phyloP scores from a whole-genome alignment of 2,797 vertebrate genomes.

The Morus bassanus region DNA sequence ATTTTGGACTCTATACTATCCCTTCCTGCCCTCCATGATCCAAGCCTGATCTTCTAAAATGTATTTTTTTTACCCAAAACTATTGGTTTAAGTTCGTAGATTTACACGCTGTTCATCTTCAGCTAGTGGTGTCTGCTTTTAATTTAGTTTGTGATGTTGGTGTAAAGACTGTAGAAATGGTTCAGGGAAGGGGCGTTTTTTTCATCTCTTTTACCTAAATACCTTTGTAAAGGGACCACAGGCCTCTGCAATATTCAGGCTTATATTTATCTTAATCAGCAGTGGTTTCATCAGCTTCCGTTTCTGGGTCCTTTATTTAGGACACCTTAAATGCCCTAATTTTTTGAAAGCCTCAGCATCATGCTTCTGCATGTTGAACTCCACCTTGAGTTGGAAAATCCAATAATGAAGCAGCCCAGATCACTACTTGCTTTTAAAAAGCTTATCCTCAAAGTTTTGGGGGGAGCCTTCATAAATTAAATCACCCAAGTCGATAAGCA shows the following conservation, averaged over 20 bases:
- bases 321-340: not conserved
- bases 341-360: not conserved
- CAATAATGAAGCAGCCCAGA: not conserved
- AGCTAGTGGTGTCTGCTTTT: not conserved
- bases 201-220: not conserved
- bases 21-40: not conserved
- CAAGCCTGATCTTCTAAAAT: not conserved
- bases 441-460: not conserved
- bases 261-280: not conserved
- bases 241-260: not conserved
- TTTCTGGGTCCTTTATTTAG: not conserved
- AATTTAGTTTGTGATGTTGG: not conserved
- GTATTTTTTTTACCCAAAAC: not conserved
- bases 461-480: not conserved
- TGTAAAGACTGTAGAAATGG: not conserved
- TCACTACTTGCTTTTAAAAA: not conserved
- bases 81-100: not conserved
- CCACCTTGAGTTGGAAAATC: not conserved
- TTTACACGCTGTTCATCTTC: not conserved
- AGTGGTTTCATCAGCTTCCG: not conserved
- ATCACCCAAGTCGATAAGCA: not conserved
- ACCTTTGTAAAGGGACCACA: not conserved
- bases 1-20: not conserved
- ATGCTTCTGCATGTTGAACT: not conserved
- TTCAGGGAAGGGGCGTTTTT: not conserved